Evolutionary conservation across 2,113 vertebrate genomes (phyloP).

Genomic region (Microtus ochrogaster): DNA sequence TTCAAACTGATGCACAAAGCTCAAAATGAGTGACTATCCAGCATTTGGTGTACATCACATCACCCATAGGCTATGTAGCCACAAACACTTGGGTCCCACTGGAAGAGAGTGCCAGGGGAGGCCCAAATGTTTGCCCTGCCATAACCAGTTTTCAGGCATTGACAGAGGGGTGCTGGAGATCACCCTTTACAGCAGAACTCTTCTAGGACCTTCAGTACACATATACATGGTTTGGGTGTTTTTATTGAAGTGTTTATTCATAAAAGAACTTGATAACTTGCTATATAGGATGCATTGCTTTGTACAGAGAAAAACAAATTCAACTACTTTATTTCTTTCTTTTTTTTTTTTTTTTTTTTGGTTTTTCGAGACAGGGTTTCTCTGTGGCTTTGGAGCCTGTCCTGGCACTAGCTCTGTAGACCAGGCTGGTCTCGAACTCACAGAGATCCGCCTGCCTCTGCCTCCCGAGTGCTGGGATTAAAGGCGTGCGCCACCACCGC

Average conservation of each 20-base stretch:
- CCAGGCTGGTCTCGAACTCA: no score
- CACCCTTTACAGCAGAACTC: not conserved
- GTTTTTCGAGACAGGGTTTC: no score
- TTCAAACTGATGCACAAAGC: not conserved
- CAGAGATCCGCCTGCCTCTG: no score
- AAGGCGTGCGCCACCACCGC: no score
- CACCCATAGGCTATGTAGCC: not conserved
- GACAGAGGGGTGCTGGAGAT: not conserved
- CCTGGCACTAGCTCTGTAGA: no score
- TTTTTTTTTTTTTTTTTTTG: no score
- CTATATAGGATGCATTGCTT: not conserved
- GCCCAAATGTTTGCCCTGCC: not conserved
- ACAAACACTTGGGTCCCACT: not conserved
- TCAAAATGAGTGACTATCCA: not conserved
- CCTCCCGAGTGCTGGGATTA: no score
- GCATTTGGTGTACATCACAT: not conserved
- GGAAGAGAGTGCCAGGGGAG: not conserved
- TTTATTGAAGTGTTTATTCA: not conserved
- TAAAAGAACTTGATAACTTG: not conserved
- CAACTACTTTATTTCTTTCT: not conserved
- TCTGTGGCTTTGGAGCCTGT: no score
- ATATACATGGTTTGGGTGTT: not conserved
- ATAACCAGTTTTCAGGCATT: not conserved
- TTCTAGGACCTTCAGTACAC: not conserved
- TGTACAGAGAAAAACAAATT: not conserved